Evolutionary conservation across 2,888 invertebrate species (phyloP).

Genomic region (Apamea epomidion): DNA sequence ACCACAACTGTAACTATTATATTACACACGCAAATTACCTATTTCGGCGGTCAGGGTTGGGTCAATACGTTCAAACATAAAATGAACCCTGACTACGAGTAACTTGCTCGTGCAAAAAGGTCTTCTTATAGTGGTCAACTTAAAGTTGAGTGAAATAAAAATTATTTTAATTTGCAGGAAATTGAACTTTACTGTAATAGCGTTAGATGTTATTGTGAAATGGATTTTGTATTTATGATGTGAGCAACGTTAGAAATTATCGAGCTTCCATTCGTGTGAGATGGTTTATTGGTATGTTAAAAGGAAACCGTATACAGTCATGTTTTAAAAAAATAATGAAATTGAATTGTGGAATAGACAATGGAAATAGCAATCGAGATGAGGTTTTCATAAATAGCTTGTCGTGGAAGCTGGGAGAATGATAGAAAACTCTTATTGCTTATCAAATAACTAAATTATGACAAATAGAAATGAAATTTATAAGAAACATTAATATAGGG

Average conservation of each 20-base stretch:
- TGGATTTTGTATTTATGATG: slow-evolving; percentile 51
- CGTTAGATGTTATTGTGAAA: slow-evolving; percentile 55
- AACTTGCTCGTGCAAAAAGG: slow-evolving; percentile 19
- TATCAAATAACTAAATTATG: neutral
- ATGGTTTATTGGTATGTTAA: slow-evolving; percentile 43
- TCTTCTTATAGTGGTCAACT: slow-evolving; percentile 64
- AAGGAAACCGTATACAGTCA: slow-evolving; percentile 15
- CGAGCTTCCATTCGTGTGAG: slow-evolving; percentile 37
- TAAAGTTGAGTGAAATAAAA: slow-evolving; percentile 60
- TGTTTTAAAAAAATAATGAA: neutral
- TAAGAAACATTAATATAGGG: neutral
- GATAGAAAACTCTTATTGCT: neutral
- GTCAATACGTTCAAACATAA: slow-evolving; percentile 72
- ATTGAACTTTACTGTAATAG: slow-evolving; percentile 69
- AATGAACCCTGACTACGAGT: slow-evolving; percentile 41
- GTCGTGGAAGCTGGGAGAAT: neutral
- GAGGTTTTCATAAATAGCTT: neutral
- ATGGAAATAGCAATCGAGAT: neutral
- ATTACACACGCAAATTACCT: slow-evolving; percentile 81
- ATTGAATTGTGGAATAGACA: neutral
- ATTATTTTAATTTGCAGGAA: slow-evolving; percentile 65
- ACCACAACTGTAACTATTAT: slow-evolving; percentile 75
- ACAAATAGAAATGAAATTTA: neutral
- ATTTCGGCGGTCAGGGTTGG: slow-evolving; percentile 83
- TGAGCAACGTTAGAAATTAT: slow-evolving; percentile 52